Evolutionary conservation across 2,888 invertebrate species (phyloP), one percentile per base, ranked within the genome.

Genomic region (Drosophila birchii): DNA sequence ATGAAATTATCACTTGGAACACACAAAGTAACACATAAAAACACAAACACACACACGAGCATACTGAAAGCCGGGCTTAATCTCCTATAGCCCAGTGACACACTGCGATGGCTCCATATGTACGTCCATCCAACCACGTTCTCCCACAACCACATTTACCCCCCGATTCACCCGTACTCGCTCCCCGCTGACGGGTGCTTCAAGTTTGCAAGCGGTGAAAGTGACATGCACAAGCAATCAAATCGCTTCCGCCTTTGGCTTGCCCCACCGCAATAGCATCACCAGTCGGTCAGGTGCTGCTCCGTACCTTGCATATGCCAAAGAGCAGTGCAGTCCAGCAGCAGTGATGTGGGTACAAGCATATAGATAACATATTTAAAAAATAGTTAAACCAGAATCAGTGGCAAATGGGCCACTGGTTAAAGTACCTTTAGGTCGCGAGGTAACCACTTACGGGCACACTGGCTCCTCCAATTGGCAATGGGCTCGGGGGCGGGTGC

Each of bases 221-320:
- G 92, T 92, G 92, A 91, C 92, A 90, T 89, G 87, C 85, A 91
- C 90, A 92, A 91, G 88, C 90, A 88, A 84, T 82, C 75, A 80
- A 82, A 82, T 78, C 57, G 78, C 89, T 85, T 85, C 84, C 84
- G 84, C 86, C 78, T 87, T 84, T 64, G 63, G 62, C 54, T 58
- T 47, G 64, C 34, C 49, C 64, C 64, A 64, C 41, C 64, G 39
- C 64, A 34, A 23, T 32, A 18, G 18, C 39, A 18, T 18, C 39
- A 43, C 39, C 38, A 63, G 32, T 49, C 56, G 45, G 54, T 51
- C 58, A 59, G 75, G 75, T 59, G 66, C 26, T 58, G 55, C 54
- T 47, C 23, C 11, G 58, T n/a, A 38, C 34, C 71, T 44, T 56
- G 69, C 49, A 53, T 54, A 34, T 38, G 16, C 36, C 53, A 32